Evolutionary conservation across 2,888 invertebrate genomes (phyloP).

Genomic region (Noctua fimbriata): DNA sequence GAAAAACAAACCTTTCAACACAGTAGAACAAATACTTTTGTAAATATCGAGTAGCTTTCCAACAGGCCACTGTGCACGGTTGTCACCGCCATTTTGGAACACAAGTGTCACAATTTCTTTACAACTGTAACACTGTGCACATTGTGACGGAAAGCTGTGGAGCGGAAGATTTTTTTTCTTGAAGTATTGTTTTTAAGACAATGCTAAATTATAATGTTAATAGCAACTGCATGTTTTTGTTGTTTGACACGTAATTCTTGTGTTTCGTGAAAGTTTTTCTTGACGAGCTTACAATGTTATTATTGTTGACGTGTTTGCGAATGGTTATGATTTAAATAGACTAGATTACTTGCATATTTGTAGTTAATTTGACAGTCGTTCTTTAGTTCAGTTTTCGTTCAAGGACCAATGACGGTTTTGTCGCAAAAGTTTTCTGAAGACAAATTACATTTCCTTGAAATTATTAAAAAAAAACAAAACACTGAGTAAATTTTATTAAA

Average conservation of each 20-base stretch:
- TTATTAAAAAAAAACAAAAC: background rate
- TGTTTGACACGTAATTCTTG: conserved; percentile 51
- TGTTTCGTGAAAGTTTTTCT: conserved; percentile 61
- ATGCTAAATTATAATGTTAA: conserved; percentile 64
- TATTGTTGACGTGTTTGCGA: conserved; percentile 11
- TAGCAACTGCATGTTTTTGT: conserved; percentile 54
- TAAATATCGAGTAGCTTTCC: conserved; percentile 71
- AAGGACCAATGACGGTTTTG: background rate
- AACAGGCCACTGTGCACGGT: conserved; percentile 67
- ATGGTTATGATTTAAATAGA: conserved; percentile 10
- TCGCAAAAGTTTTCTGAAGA: background rate
- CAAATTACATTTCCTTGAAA: background rate
- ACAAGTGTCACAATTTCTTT: conserved; percentile 65
- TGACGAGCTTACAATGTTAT: conserved; percentile 36
- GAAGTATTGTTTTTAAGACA: conserved; percentile 50
- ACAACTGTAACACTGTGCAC: conserved; percentile 52
- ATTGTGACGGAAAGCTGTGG: conserved; percentile 44
- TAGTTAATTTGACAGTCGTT: background rate
- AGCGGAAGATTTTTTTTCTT: conserved; percentile 53
- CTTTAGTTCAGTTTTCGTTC: background rate
- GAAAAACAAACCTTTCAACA: conserved; percentile 64
- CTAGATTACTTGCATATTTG: background rate
- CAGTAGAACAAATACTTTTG: conserved; percentile 68
- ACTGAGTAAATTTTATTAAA: background rate
- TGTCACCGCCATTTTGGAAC: conserved; percentile 68